A percentile compares a stretch with the other conserved stretches of the same genome.
These are phyloP conservation scores for Chauna torquata DNA, from an alignment of 2,113 vertebrate species.

Conservation along the genomic window DNA sequence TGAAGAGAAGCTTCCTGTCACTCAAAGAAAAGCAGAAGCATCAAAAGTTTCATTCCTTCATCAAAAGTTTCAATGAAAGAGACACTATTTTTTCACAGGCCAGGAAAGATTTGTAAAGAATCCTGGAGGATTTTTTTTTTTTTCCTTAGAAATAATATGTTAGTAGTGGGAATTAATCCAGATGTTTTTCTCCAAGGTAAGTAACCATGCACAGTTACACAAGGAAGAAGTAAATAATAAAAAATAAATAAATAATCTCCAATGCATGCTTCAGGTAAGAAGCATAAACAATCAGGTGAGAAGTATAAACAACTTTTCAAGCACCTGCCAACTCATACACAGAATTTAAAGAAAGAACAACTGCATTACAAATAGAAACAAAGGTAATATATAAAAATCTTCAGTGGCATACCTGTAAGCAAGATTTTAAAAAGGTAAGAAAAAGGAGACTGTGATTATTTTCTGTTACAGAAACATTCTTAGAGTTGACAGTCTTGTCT, in stretches of 20 bases:
- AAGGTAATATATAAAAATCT: background rate
- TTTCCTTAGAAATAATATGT: background rate
- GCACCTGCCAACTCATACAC: background rate
- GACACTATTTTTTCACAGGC: background rate
- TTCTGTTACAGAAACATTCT: background rate
- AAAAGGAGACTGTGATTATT: background rate
- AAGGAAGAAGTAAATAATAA: background rate
- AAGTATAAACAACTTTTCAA: background rate
- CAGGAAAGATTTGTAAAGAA: background rate
- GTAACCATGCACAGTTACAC: background rate
- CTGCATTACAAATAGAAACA: background rate
- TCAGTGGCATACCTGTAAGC: background rate
- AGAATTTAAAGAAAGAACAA: conserved; percentile 1
- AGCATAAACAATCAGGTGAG: background rate
- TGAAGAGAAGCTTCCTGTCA: background rate
- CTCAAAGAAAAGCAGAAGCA: background rate
- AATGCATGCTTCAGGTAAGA: background rate
- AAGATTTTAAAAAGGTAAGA: background rate
- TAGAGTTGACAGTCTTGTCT: background rate
- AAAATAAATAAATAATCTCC: background rate
- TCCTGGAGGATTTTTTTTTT: background rate
- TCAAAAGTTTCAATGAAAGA: background rate
- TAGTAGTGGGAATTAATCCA: background rate
- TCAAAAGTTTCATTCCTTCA: background rate
- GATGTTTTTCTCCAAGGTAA: background rate